Percentiles rank a stretch among this genome's conserved stretches.
These are phyloP conservation scores for Phylloscopus whistleri DNA, from an alignment of 2,113 vertebrate genomes.

Conservation along the genomic window DNA sequence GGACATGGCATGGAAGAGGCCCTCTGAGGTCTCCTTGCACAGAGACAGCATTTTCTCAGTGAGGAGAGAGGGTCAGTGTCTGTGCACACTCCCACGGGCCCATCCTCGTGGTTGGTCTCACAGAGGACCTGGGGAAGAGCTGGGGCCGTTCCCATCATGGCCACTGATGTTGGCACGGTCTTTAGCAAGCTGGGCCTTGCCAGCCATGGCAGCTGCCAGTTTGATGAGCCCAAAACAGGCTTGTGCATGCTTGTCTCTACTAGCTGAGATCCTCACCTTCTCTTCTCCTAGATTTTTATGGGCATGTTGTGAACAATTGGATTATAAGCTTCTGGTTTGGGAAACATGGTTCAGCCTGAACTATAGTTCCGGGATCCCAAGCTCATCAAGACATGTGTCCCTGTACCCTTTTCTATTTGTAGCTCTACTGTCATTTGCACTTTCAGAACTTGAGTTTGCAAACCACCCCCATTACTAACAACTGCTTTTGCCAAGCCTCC, in stretches of 20 bases:
- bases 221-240: background rate
- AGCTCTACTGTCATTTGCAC: background rate
- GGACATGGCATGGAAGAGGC: background rate
- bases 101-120: background rate
- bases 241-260: background rate
- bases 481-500: background rate
- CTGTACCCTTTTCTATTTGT: background rate
- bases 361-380: background rate
- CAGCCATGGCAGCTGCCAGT: background rate
- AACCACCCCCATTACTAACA: background rate
- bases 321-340: background rate
- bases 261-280: background rate
- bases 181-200: background rate
- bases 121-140: background rate
- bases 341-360: background rate
- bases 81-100: background rate
- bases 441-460: background rate
- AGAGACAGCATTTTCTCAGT: background rate
- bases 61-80: background rate
- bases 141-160: background rate
- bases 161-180: background rate
- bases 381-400: background rate
- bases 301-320: background rate
- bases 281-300: background rate
- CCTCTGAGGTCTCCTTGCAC: background rate